These are phyloP conservation scores for Asobara japonica DNA, from an alignment of 1,140 invertebrate species.

Conservation along the genomic window DNA sequence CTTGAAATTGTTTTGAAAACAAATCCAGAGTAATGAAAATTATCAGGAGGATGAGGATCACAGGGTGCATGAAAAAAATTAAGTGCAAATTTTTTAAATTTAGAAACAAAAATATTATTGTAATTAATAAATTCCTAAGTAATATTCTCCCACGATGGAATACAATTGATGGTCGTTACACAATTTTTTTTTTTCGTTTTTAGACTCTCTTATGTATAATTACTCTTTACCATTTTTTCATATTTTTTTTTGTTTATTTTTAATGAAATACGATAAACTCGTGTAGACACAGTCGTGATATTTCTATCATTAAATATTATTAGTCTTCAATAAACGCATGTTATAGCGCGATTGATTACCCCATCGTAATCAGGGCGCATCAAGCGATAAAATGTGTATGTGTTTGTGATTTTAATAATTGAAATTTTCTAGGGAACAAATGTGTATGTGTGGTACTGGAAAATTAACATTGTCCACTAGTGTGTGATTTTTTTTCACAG, in stretches of 20 bases:
- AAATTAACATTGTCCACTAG: background rate
- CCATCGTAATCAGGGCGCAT: conserved; percentile 12
- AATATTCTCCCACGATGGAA: conserved; percentile 28
- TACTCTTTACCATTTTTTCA: background rate
- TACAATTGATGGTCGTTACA: conserved; percentile 43
- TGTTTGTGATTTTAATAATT: conserved; percentile 10
- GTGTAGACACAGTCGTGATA: conserved; percentile 38
- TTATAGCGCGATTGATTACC: background rate
- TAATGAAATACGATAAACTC: conserved; percentile 11
- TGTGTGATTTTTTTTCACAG: background rate
- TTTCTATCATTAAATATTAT: conserved; percentile 38
- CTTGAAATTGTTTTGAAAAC: no score
- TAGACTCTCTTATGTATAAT: background rate
- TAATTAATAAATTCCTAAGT: conserved; percentile 39
- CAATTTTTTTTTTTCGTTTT: conserved; percentile 18
- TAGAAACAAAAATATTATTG: conserved; percentile 59
- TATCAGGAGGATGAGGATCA: conserved; percentile 17
- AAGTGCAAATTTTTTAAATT: conserved; percentile 41
- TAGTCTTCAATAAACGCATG: conserved; percentile 21
- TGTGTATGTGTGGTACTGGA: conserved; percentile 1
- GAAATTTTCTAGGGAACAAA: background rate
- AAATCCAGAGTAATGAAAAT: background rate
- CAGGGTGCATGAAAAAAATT: conserved; percentile 36
- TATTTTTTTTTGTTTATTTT: background rate
- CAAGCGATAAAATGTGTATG: conserved; percentile 17